phyloP scores from a whole-genome alignment of 2,888 invertebrate genomes.

The Cynaeus angustus region DNA sequence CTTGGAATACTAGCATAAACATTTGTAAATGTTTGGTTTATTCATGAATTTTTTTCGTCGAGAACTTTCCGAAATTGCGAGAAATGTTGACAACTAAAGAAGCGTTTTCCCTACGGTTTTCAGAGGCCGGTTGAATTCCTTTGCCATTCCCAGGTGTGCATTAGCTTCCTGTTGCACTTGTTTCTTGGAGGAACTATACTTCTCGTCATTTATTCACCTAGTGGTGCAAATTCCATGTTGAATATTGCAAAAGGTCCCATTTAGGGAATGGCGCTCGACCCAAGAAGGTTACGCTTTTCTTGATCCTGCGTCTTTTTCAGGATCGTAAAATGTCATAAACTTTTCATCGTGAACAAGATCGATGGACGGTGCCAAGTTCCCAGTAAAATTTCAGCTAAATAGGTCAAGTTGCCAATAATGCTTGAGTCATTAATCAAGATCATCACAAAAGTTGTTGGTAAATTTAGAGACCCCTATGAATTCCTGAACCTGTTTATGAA shows the following conservation, averaged over 20 bases:
- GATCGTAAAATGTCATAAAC: conserved; percentile 41
- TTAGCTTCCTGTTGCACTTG: background rate
- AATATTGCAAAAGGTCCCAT: conserved; percentile 35
- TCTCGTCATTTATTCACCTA: conserved; percentile 24
- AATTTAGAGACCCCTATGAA: background rate
- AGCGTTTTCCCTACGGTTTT: background rate
- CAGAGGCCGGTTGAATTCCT: background rate
- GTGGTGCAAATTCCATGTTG: conserved; percentile 31
- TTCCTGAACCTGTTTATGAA: background rate
- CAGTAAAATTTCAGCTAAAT: conserved; percentile 3
- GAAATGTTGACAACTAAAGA: background rate
- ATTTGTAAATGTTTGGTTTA: conserved; percentile 19
- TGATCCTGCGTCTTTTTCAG: conserved; percentile 4
- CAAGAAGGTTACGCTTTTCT: conserved; percentile 31
- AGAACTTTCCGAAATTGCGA: background rate
- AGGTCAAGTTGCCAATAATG: conserved; percentile 10
- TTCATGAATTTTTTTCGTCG: conserved; percentile 24
- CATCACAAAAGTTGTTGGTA: no score
- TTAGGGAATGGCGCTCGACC: conserved; percentile 30
- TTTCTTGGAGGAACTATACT: conserved; percentile 2
- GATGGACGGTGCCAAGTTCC: conserved; percentile 17
- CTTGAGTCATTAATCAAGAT: conserved; percentile 2
- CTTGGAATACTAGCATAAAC: conserved; percentile 1
- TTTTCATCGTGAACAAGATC: conserved; percentile 34
- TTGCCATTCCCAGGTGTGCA: background rate